Evolutionary conservation across 2,888 invertebrate species (phyloP), one percentile per base, ranked within the genome.

Genomic region (Odontothrips loti): DNA sequence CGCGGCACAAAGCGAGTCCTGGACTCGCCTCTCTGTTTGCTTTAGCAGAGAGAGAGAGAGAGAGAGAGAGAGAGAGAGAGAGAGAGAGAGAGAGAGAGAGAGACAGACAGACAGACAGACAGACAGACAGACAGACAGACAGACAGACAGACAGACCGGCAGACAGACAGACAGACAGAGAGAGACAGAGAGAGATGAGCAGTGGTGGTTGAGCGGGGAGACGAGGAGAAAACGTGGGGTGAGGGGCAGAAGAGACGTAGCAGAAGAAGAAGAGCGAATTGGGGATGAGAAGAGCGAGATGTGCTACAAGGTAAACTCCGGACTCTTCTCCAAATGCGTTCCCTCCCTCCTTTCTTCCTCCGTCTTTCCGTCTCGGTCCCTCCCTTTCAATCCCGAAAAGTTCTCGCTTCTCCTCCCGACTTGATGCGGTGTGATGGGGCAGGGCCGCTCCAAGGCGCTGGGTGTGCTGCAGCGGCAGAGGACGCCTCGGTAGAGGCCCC

Each of bases 1-100:
- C 58, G 58, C 58, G 58, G 58, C 58, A 58, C 58, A 58, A 58
- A 58, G 58, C 58, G 58, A 43, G 34, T 58, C 20, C 58, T 58
- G 58, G 58, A 58, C 58, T 58, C 58, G 58, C 58, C 58, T 58
- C 58, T 11, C 20, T 58, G 58, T 58, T 58, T 58, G 58, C 58
- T 58, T 58, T 58, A 58, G n/a, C 58, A 15, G 58, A n/a, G n/a
- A 58, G 58, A 15, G 58, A 58, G 58, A 51, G 51, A 20, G 51
- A 17, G 51, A 12, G 51, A 20, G 51, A 20, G 12, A 20, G 58
- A 51, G 51, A 20, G 51, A 17, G 51, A 12, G 51, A 20, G 51
- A 20, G 12, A 20, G 51, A 12, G 12, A 20, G 15, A 11, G 48
- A 15, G 9, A 17, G 12, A 6, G 51, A 17, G 1, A 8, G 51